Percentiles rank a stretch among this genome's conserved stretches.
These are phyloP conservation scores for Himalopsyche tibetana DNA, from an alignment of 2,888 invertebrate genomes.

Conservation along the genomic window DNA sequence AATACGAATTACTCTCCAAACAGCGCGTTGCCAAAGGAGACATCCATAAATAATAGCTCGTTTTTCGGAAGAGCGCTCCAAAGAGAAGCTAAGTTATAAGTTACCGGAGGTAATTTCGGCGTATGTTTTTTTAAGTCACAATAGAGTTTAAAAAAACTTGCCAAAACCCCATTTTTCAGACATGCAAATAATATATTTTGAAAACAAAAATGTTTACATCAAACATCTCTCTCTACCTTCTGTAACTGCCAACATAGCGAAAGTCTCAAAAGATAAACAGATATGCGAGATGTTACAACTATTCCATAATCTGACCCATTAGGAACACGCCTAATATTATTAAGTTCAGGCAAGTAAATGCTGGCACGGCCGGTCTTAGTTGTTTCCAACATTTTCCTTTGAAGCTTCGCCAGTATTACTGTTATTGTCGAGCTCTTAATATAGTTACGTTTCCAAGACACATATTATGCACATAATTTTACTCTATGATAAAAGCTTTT, in stretches of 20 bases:
- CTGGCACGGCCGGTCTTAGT: constrained; percentile 10
- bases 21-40: too few species aligned
- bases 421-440: background rate
- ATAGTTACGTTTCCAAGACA: background rate
- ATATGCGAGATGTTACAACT: background rate
- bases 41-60: too few species aligned
- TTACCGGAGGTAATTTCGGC: too few species aligned
- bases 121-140: too few species aligned
- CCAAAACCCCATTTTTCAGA: too few species aligned
- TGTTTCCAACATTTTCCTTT: constrained; percentile 34
- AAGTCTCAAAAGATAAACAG: background rate
- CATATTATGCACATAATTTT: background rate
- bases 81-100: too few species aligned
- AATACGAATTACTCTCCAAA: too few species aligned
- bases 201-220: too few species aligned
- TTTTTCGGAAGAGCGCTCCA: too few species aligned
- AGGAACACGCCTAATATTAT: background rate
- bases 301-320: background rate
- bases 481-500: too few species aligned
- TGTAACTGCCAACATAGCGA: background rate
- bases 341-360: constrained; percentile 13
- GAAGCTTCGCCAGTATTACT: background rate
- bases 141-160: too few species aligned
- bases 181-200: too few species aligned
- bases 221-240: background rate